Percentiles rank a stretch among this genome's conserved stretches.
phyloP scores from a whole-genome alignment of 2,888 invertebrate genomes.

The Himalopsyche anomala region DNA sequence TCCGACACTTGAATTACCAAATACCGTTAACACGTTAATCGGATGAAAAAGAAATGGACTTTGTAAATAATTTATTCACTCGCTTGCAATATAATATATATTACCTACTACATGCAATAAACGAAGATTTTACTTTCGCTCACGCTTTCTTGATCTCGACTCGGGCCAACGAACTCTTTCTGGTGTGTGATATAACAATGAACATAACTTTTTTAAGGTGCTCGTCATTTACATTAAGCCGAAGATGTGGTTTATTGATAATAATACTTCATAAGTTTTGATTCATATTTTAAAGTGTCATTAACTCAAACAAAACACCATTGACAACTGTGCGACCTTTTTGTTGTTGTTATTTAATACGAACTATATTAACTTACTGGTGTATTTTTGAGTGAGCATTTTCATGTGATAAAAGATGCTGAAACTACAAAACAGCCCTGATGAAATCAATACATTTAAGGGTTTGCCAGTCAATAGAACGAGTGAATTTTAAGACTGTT shows the following conservation, averaged over 20 bases:
- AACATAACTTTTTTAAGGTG: slow-evolving; percentile 12
- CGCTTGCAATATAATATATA: neutral
- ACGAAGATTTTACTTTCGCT: slow-evolving; percentile 58
- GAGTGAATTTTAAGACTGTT: no score
- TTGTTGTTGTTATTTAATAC: no score
- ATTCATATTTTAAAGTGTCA: neutral
- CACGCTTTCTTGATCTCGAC: slow-evolving; percentile 53
- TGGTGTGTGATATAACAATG: slow-evolving; percentile 29
- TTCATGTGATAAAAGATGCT: no score
- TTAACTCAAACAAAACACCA: neutral
- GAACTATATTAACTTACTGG: no score
- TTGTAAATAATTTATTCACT: slow-evolving; percentile 17
- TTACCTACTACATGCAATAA: neutral
- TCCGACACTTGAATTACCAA: neutral
- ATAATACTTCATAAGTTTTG: neutral
- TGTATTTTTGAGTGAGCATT: no score
- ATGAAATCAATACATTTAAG: no score
- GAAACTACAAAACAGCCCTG: no score
- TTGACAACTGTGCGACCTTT: no score
- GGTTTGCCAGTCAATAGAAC: no score
- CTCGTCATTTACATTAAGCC: neutral
- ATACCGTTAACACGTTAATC: neutral
- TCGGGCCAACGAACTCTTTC: slow-evolving; percentile 54
- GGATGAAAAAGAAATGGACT: slow-evolving; percentile 7
- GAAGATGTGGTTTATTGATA: slow-evolving; percentile 4